phyloP scores from a whole-genome alignment of 2,113 vertebrate genomes.

The Alouatta palliata region DNA sequence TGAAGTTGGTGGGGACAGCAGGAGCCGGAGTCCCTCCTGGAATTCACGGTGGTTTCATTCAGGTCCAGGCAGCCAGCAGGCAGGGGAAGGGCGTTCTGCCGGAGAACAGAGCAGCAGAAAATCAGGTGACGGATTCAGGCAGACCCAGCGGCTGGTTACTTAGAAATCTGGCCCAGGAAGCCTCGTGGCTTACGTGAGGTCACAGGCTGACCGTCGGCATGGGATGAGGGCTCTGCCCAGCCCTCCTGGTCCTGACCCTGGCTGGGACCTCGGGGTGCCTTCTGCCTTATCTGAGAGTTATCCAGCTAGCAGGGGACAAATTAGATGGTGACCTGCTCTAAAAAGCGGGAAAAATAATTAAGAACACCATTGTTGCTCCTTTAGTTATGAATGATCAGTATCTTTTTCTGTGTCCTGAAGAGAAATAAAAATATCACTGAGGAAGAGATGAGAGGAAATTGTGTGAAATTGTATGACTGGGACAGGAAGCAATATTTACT shows the following conservation, averaged over 20 bases:
- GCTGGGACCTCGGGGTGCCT: rapidly evolving
- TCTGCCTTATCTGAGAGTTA: neutral
- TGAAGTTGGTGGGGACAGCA: no score
- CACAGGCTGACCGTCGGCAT: rapidly evolving
- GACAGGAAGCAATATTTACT: rapidly evolving
- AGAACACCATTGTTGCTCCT: neutral
- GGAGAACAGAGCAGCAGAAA: neutral
- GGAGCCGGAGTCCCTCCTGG: neutral
- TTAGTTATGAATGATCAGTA: neutral
- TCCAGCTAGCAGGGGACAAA: neutral
- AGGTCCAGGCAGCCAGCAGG: neutral
- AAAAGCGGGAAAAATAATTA: no score
- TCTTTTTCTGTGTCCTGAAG: neutral
- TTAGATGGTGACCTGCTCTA: rapidly evolving
- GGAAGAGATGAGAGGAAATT: neutral
- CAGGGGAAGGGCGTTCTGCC: rapidly evolving
- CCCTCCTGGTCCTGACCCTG: neutral
- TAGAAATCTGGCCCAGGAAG: neutral
- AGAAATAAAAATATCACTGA: neutral
- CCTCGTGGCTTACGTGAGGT: rapidly evolving
- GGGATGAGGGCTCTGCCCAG: neutral
- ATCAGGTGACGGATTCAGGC: neutral
- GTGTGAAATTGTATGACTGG: neutral
- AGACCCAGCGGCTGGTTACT: rapidly evolving
- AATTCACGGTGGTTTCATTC: neutral